These are phyloP conservation scores for Gastrophryne carolinensis DNA, from an alignment of 2,797 vertebrate genomes.

Conservation along the genomic window DNA sequence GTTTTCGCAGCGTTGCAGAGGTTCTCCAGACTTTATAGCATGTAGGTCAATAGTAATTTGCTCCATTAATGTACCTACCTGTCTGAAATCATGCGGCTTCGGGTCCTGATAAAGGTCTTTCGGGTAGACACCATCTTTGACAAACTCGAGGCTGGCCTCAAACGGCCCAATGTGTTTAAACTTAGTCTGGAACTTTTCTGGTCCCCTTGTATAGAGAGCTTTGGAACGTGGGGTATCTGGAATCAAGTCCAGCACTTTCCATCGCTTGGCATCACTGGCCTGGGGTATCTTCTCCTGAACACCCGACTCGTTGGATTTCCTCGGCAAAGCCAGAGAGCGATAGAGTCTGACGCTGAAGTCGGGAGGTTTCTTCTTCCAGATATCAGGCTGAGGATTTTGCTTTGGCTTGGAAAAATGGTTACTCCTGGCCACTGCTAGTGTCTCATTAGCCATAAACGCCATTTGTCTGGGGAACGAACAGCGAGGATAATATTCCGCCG, in stretches of 20 bases:
- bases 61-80: constrained; percentile 57
- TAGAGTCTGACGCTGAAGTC: constrained; percentile 68
- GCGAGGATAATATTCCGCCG: neutral
- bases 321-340: constrained; percentile 53
- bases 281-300: constrained; percentile 28
- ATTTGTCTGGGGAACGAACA: constrained; percentile 42
- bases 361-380: constrained; percentile 61
- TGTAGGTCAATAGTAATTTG: too few relatives aligned
- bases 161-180: constrained; percentile 60
- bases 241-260: constrained; percentile 33
- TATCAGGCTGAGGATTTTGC: neutral
- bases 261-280: neutral
- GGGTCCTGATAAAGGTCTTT: constrained; percentile 60
- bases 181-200: constrained; percentile 56
- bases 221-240: constrained; percentile 47
- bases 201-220: constrained; percentile 18
- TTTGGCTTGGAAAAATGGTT: constrained; percentile 2
- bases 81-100: constrained; percentile 70
- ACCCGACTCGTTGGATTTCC: constrained; percentile 47
- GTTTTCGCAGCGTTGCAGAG: too few relatives aligned
- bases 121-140: constrained; percentile 63
- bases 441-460: constrained; percentile 22
- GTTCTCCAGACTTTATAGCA: too few relatives aligned
- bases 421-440: constrained; percentile 16
- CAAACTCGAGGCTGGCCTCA: constrained; percentile 63